These are phyloP conservation scores for Bembecia ichneumoniformis DNA, from an alignment of 2,888 invertebrate genomes.

Conservation along the genomic window DNA sequence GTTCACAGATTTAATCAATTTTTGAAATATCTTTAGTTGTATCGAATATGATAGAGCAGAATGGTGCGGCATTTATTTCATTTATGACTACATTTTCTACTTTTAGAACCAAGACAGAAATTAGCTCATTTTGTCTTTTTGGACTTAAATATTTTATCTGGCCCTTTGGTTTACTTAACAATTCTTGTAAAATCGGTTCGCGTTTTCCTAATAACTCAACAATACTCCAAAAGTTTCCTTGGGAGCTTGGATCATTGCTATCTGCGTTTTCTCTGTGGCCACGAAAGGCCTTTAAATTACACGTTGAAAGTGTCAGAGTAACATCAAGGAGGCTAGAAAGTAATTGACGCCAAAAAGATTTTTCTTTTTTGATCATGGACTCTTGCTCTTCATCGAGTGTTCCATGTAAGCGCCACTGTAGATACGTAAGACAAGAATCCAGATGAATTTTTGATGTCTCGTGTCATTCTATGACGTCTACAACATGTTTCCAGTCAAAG, in stretches of 20 bases:
- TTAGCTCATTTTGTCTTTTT: conserved; percentile 13
- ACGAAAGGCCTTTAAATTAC: conserved; percentile 13
- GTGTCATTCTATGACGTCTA: conserved; percentile 13
- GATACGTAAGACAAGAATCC: too few species aligned
- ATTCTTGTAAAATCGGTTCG: conserved; percentile 8
- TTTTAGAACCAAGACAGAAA: too few species aligned
- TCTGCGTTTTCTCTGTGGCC: too few species aligned
- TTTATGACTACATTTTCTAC: too few species aligned
- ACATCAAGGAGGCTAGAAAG: conserved; percentile 9
- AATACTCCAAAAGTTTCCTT: conserved; percentile 12
- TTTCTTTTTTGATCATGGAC: too few species aligned
- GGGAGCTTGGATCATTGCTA: conserved; percentile 9
- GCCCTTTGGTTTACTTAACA: conserved; percentile 10
- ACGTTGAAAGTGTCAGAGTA: conserved; percentile 12
- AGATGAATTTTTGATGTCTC: conserved; percentile 14
- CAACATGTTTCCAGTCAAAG: conserved; percentile 12
- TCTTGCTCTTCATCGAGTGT: too few species aligned
- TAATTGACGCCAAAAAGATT: conserved; percentile 8
- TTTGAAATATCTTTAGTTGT: too few species aligned
- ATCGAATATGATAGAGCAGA: too few species aligned
- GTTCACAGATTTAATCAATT: too few species aligned
- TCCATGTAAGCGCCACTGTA: too few species aligned
- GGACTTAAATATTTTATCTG: conserved; percentile 12
- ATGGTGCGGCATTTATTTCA: too few species aligned
- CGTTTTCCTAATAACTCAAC: conserved; percentile 9